Evolutionary conservation across 1,140 invertebrate species (phyloP), one percentile per base, ranked within the genome.

Genomic region (Propsilocerus akamusi): DNA sequence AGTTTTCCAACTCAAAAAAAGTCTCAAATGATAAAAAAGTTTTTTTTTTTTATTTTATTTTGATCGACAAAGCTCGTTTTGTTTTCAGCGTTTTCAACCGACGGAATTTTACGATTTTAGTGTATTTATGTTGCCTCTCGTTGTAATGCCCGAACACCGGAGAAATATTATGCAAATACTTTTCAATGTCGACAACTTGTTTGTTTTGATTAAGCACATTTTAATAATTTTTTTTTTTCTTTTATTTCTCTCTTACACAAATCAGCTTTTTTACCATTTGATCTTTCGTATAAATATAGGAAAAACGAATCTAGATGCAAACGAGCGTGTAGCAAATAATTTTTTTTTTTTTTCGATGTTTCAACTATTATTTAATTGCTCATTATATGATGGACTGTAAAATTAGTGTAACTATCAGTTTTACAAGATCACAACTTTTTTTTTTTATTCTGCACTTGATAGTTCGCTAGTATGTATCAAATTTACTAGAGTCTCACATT

Each of bases 181-280:
- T 41, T 41, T 41, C 34, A 41, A 41, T 41, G 34, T 41, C 34
- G 34, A 41, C 34, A 41, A 41, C 34, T 41, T 41, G 34, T 41
- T 41, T 41, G 34, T 41, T 41, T 41, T 41, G 34, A 41, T 41
- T 41, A 41, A 41, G 34, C 34, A 41, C 34, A 41, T 41, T n/a
- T n/a, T n/a, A n/a, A 41, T 41, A 41, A 41, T 41, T 41, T 41
- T 41, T 17, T 41, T 17, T n/a, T 37, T n/a, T 41, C 34, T 20
- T 10, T 41, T 41, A n/a, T 17, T 41, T 17, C 4, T 12, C 8
- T 41, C n/a, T 41, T 14, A n/a, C n/a, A n/a, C n/a, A n/a, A n/a
- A n/a, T n/a, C n/a, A 20, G 14, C 22, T 14, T 41, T 41, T 41
- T 41, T 20, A 41, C 22, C 34, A 41, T 41, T 41, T 41, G 34